Conservation (phyloP, 1,140 invertebrate species). For the Mamestra configurata region DNA sequence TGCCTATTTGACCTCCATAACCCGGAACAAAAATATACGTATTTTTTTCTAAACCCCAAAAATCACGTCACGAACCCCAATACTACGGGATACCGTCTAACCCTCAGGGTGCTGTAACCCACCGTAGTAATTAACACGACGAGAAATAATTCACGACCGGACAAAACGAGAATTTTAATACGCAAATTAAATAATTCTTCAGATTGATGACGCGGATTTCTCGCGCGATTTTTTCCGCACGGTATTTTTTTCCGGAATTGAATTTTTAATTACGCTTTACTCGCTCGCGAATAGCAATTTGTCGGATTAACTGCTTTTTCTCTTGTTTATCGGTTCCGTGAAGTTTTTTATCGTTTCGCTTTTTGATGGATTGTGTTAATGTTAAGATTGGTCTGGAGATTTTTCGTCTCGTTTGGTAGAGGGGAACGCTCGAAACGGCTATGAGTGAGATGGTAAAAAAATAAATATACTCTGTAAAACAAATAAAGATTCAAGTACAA, state of each 20-base stretch:
- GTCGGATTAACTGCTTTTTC: constrained; percentile 83
- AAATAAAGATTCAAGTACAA: too few species aligned
- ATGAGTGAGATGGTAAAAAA: too few species aligned
- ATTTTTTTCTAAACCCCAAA: background rate
- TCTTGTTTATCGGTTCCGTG: constrained; percentile 59
- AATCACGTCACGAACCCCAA: background rate
- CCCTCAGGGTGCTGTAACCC: constrained; percentile 68
- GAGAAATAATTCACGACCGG: constrained; percentile 81
- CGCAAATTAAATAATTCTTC: constrained; percentile 87
- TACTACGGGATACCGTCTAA: constrained; percentile 52
- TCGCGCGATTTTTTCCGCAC: constrained; percentile 68
- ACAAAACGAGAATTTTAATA: constrained; percentile 86
- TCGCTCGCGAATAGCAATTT: constrained; percentile 85
- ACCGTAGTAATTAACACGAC: constrained; percentile 81
- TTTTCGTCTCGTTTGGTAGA: constrained; percentile 31
- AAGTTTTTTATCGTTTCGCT: constrained; percentile 56
- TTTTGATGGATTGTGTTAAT: constrained; percentile 56
- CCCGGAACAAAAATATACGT: too few species aligned
- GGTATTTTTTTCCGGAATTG: constrained; percentile 71
- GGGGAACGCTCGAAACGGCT: background rate
- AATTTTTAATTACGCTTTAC: constrained; percentile 87
- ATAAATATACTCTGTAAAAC: too few species aligned
- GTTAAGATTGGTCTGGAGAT: constrained; percentile 23
- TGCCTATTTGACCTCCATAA: too few species aligned
- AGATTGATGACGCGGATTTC: constrained; percentile 85